These are phyloP conservation scores for Spodoptera littoralis DNA, from an alignment of 2,888 invertebrate species.

Conservation along the genomic window DNA sequence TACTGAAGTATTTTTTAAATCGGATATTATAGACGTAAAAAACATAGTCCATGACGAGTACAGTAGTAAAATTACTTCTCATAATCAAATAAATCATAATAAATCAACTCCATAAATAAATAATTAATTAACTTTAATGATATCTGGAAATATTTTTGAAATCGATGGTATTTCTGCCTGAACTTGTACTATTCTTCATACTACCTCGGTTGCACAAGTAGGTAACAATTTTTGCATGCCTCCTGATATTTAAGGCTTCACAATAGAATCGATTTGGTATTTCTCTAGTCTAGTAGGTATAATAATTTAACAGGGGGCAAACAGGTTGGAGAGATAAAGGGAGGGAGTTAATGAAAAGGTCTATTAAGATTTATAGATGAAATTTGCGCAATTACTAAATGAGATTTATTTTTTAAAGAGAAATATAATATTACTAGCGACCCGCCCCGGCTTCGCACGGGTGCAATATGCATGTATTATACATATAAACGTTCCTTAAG, in stretches of 20 bases:
- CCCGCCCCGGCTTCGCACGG: too few relatives aligned
- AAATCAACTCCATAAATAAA: too few relatives aligned
- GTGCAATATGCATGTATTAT: too few relatives aligned
- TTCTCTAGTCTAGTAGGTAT: slow-evolving; percentile 37
- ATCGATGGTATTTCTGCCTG: slow-evolving; percentile 17
- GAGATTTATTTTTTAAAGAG: slow-evolving; percentile 1
- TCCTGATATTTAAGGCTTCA: slow-evolving; percentile 48
- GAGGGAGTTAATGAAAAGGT: slow-evolving; percentile 24
- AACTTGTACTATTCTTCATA: slow-evolving; percentile 8
- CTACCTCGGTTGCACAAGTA: slow-evolving; percentile 24
- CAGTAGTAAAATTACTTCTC: too few relatives aligned
- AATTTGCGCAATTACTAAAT: slow-evolving; percentile 3
- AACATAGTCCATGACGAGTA: too few relatives aligned
- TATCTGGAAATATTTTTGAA: too few relatives aligned
- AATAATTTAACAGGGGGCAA: slow-evolving; percentile 30
- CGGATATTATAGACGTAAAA: too few relatives aligned
- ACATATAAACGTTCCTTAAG: too few relatives aligned
- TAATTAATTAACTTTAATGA: too few relatives aligned
- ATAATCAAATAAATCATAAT: too few relatives aligned
- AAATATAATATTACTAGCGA: too few relatives aligned
- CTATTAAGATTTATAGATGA: slow-evolving; percentile 23
- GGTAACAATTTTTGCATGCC: slow-evolving; percentile 45
- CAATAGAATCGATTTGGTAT: slow-evolving; percentile 40
- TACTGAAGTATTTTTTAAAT: too few relatives aligned
- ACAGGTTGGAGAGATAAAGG: slow-evolving; percentile 33